A percentile compares a stretch with the other conserved stretches of the same genome.
phyloP scores from a whole-genome alignment of 2,797 vertebrate species.

The Podarcis lilfordi region DNA sequence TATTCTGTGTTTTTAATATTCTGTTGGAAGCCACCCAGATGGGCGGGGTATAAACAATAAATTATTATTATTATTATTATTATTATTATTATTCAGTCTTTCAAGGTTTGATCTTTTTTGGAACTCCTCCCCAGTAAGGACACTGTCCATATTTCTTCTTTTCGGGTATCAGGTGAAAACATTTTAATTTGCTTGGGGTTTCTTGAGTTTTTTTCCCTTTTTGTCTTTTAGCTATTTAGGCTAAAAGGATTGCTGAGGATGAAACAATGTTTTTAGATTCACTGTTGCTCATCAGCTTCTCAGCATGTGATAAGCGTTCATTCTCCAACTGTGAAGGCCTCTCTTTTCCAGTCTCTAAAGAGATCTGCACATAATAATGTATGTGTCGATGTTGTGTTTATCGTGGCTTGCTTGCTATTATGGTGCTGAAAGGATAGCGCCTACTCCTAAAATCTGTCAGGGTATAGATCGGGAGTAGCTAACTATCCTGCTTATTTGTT shows the following conservation, averaged over 20 bases:
- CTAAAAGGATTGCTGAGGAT: neutral
- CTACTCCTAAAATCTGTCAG: slow-evolving; percentile 7
- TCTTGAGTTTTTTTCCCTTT: too few relatives aligned
- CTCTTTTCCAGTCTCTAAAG: neutral
- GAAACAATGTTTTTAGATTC: fast-evolving
- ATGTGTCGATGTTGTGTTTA: neutral
- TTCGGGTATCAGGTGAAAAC: too few relatives aligned
- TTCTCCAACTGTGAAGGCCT: fast-evolving
- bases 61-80: too few relatives aligned
- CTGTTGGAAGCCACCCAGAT: too few relatives aligned
- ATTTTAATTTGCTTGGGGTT: too few relatives aligned
- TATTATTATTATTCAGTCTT: too few relatives aligned
- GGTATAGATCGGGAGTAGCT: neutral
- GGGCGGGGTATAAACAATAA: too few relatives aligned
- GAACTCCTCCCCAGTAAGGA: too few relatives aligned
- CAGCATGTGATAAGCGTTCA: neutral
- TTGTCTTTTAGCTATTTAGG: too few relatives aligned
- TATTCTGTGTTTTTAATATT: too few relatives aligned
- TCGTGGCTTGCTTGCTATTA: neutral
- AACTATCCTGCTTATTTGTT: neutral
- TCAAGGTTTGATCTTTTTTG: too few relatives aligned
- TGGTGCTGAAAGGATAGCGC: slow-evolving; percentile 74
- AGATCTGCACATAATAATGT: neutral
- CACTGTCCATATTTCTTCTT: too few relatives aligned
- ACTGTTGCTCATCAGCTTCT: neutral